A percentile compares a stretch with the other conserved stretches of the same genome.
phyloP scores from a whole-genome alignment of 2,113 vertebrate species.

The Pachypanchax playfairii region DNA sequence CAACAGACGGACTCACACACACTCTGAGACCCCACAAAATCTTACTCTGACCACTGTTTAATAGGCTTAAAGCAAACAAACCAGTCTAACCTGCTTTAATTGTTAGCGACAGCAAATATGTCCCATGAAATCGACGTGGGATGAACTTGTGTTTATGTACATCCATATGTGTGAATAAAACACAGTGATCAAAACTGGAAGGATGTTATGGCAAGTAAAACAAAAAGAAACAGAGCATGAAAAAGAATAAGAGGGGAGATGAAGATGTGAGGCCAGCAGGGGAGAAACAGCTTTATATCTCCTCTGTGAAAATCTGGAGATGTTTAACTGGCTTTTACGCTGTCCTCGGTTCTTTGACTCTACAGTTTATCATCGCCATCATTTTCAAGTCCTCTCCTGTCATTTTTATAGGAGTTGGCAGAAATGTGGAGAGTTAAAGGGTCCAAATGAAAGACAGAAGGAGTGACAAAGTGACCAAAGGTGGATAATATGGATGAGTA shows the following conservation, averaged over 20 bases:
- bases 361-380: conserved; percentile 41
- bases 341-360: conserved; percentile 43
- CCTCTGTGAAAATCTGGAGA: conserved; percentile 59
- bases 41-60: conserved; percentile 64
- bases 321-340: conserved; percentile 46
- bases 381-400: conserved; percentile 22
- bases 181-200: conserved; percentile 22
- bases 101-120: conserved; percentile 72
- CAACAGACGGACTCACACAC: conserved; percentile 38
- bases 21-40: conserved; percentile 42
- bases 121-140: conserved; percentile 71
- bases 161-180: conserved; percentile 11
- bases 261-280: conserved; percentile 56
- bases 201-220: conserved; percentile 23
- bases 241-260: conserved; percentile 50
- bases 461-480: conserved; percentile 25
- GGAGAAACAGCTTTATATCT: conserved; percentile 44
- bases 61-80: conserved; percentile 52
- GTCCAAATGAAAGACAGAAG: conserved; percentile 35
- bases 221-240: conserved; percentile 46
- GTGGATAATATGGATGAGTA: conserved; percentile 23
- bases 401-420: conserved; percentile 38
- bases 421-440: conserved; percentile 7
- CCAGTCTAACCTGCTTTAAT: conserved; percentile 53
- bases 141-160: conserved; percentile 23